A percentile compares a stretch with the other conserved stretches of the same genome.
Conservation (phyloP, 2,888 invertebrate genomes). For the Eretmocerus hayati region DNA sequence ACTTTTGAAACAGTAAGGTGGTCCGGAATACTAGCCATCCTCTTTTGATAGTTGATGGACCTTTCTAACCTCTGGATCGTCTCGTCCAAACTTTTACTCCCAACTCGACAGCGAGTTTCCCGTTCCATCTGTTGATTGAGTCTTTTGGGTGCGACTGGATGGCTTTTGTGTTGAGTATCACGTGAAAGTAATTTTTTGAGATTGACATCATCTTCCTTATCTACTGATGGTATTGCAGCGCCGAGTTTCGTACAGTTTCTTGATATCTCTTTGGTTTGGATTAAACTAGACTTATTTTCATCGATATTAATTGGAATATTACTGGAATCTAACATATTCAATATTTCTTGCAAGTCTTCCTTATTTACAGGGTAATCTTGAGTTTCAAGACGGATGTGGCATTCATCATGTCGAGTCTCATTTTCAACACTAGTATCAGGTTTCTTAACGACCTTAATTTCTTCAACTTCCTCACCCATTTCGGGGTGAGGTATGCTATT, state of each 20-base stretch:
- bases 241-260: constrained; percentile 6
- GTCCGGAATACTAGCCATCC: neutral
- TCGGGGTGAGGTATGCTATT: constrained; percentile 6
- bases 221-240: neutral
- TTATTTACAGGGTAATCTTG: constrained; percentile 28
- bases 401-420: constrained; percentile 1
- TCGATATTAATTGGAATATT: constrained; percentile 17
- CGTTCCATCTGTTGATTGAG: constrained; percentile 2
- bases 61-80: constrained; percentile 17
- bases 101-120: constrained; percentile 2
- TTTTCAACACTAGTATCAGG: constrained; percentile 17
- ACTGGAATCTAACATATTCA: constrained; percentile 38
- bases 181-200: constrained; percentile 1
- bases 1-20: neutral
- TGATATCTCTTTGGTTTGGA: neutral
- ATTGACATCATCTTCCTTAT: neutral
- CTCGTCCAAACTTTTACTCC: constrained; percentile 16
- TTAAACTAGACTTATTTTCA: constrained; percentile 10
- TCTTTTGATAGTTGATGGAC: constrained; percentile 13
- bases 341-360: constrained; percentile 37
- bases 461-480: constrained; percentile 15
- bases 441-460: constrained; percentile 13
- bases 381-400: constrained; percentile 23
- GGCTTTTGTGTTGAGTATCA: neutral
- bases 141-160: neutral